A percentile compares a stretch with the other conserved stretches of the same genome.
phyloP scores from a whole-genome alignment of 1,140 invertebrate genomes.

The Helicorthomorpha holstii region DNA sequence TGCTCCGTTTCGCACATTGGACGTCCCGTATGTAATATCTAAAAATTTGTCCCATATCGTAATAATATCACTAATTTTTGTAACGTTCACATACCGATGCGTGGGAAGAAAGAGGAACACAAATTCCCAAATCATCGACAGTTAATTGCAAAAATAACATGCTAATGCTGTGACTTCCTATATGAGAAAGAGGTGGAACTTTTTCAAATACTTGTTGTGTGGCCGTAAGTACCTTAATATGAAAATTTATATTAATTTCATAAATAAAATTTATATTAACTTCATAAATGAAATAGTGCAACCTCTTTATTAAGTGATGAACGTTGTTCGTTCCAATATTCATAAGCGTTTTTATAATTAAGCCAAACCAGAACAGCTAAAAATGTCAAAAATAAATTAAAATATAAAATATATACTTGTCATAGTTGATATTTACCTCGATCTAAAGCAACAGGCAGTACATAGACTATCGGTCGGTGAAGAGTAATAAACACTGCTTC shows the following conservation, averaged over 20 bases:
- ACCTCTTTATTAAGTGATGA: slow-evolving; percentile 55
- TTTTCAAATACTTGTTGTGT: slow-evolving; percentile 54
- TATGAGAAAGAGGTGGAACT: slow-evolving; percentile 32
- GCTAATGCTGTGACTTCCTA: slow-evolving; percentile 39
- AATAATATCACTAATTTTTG: not conserved
- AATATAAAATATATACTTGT: not conserved
- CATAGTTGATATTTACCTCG: slow-evolving; percentile 28
- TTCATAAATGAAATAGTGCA: not conserved
- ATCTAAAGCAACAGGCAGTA: slow-evolving; percentile 89
- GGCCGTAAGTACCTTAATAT: slow-evolving; percentile 53
- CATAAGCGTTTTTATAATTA: slow-evolving; percentile 96
- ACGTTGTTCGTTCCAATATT: slow-evolving; percentile 95
- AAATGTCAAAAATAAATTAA: slow-evolving; percentile 7
- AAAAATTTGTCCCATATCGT: too few relatives aligned
- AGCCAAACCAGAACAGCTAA: slow-evolving; percentile 87
- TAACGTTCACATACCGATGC: slow-evolving; percentile 28
- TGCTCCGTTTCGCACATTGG: slow-evolving; percentile 46
- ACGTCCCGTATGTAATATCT: not conserved
- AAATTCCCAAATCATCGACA: slow-evolving; percentile 93
- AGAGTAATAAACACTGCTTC: slow-evolving; percentile 85
- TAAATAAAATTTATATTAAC: not conserved
- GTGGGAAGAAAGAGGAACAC: slow-evolving; percentile 70
- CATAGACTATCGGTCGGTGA: slow-evolving; percentile 77
- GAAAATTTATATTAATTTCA: slow-evolving; percentile 9
- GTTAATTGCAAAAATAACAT: slow-evolving; percentile 86